These are phyloP conservation scores for Xanthia icteritia DNA, from an alignment of 2,888 invertebrate species.

Conservation along the genomic window DNA sequence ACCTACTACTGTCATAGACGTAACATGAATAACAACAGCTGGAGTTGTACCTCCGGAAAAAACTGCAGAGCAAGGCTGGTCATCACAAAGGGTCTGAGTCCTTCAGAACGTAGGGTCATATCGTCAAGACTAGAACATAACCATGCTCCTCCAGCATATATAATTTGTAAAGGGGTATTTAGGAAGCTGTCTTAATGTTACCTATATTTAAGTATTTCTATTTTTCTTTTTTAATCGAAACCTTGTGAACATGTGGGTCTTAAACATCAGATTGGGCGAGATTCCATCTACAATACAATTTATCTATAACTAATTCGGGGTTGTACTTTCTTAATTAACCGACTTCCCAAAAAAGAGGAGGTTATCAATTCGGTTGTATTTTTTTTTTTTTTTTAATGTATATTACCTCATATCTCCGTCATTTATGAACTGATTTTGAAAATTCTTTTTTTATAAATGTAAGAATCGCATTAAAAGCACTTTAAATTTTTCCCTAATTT, in stretches of 20 bases:
- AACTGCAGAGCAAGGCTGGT: constrained; percentile 14
- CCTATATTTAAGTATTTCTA: background rate
- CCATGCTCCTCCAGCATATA: constrained; percentile 20
- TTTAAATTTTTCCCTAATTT: background rate
- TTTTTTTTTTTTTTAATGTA: too few relatives aligned
- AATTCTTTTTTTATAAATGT: background rate
- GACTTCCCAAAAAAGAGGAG: too few relatives aligned
- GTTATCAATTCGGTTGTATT: too few relatives aligned
- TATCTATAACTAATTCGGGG: background rate
- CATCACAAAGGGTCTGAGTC: background rate
- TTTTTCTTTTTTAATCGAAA: background rate
- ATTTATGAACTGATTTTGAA: too few relatives aligned
- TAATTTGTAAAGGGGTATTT: constrained; percentile 8
- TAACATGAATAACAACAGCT: constrained; percentile 1
- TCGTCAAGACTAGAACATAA: constrained; percentile 19
- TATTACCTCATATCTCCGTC: too few relatives aligned
- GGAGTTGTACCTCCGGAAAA: constrained; percentile 1
- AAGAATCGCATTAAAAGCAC: background rate
- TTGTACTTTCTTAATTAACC: too few relatives aligned
- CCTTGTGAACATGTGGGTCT: background rate
- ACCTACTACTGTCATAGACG: constrained; percentile 52
- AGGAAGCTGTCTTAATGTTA: background rate
- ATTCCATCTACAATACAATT: background rate
- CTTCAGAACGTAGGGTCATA: background rate
- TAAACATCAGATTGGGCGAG: background rate